Evolutionary conservation across 2,888 invertebrate species (phyloP).

Genomic region (Heteromurus nitidus): DNA sequence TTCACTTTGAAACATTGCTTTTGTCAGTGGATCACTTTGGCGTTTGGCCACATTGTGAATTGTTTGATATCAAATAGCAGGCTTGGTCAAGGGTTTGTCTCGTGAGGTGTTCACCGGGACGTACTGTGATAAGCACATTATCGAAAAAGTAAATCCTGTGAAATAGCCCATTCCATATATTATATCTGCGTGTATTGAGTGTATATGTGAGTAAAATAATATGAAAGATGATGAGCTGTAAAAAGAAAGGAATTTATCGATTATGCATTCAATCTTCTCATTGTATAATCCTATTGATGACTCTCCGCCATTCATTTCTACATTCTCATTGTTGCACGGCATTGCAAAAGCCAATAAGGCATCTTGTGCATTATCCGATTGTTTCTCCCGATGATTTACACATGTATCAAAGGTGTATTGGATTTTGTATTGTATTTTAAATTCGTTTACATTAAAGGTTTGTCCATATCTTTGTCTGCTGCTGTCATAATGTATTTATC

Average conservation of each 20-base stretch:
- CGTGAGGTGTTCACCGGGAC: too few species aligned
- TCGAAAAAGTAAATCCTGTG: too few species aligned
- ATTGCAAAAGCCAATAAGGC: not conserved
- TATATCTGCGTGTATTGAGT: not conserved
- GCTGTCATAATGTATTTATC: too few species aligned
- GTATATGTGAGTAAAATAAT: not conserved
- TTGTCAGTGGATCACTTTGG: conserved; percentile 26
- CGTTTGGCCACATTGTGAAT: conserved; percentile 32
- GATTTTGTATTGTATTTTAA: too few species aligned
- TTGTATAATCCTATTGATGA: conserved; percentile 2
- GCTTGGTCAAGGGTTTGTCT: too few species aligned
- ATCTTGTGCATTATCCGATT: not conserved
- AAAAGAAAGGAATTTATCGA: conserved; percentile 38
- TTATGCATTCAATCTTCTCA: conserved; percentile 38
- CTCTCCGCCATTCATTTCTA: not conserved
- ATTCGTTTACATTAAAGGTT: too few species aligned
- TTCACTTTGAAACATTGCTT: not conserved
- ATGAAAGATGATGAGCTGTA: not conserved
- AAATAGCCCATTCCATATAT: not conserved
- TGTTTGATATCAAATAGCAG: conserved; percentile 33
- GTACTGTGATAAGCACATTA: too few species aligned
- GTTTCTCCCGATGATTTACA: not conserved
- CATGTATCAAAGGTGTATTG: not conserved
- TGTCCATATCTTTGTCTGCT: too few species aligned
- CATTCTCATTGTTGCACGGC: not conserved